These are phyloP conservation scores for Eutrigla gurnardus DNA, from an alignment of 2,797 vertebrate species.

Conservation along the genomic window DNA sequence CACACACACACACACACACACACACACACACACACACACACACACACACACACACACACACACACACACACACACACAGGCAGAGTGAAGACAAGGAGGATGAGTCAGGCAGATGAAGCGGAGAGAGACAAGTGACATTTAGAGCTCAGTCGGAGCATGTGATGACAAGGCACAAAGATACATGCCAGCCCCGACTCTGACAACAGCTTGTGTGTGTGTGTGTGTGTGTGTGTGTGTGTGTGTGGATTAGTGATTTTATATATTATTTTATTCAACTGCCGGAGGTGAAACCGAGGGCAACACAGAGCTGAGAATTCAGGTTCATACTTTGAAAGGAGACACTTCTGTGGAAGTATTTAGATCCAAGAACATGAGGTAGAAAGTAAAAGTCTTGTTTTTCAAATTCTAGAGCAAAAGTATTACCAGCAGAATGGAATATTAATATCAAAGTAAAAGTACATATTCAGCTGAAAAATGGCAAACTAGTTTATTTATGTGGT, in stretches of 20 bases:
- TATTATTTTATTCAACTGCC: constrained; percentile 7
- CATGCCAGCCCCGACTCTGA: constrained; percentile 39
- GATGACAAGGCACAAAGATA: constrained; percentile 69
- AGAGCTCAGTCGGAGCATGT: constrained; percentile 65
- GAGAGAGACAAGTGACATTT: constrained; percentile 75
- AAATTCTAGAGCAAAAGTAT: neutral
- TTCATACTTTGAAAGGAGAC: neutral
- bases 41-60: constrained; percentile 35
- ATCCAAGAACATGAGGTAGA: neutral
- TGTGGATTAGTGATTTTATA: constrained; percentile 29
- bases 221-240: constrained; percentile 6
- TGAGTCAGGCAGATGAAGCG: constrained; percentile 62
- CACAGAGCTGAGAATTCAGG: neutral
- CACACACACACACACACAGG: constrained; percentile 27
- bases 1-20: constrained; percentile 31
- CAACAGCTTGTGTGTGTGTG: constrained; percentile 30
- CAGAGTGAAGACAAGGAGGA: constrained; percentile 61
- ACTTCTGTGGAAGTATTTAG: neutral
- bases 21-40: constrained; percentile 15
- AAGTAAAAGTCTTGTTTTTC: neutral
- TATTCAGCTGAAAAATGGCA: neutral
- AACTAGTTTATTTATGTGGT: no score
- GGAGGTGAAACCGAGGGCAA: neutral
- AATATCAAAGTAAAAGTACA: no score
- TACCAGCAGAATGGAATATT: no score